Percentiles rank a stretch among this genome's conserved stretches.
phyloP scores from a whole-genome alignment of 2,797 vertebrate species.

The Rallus crepitans region DNA sequence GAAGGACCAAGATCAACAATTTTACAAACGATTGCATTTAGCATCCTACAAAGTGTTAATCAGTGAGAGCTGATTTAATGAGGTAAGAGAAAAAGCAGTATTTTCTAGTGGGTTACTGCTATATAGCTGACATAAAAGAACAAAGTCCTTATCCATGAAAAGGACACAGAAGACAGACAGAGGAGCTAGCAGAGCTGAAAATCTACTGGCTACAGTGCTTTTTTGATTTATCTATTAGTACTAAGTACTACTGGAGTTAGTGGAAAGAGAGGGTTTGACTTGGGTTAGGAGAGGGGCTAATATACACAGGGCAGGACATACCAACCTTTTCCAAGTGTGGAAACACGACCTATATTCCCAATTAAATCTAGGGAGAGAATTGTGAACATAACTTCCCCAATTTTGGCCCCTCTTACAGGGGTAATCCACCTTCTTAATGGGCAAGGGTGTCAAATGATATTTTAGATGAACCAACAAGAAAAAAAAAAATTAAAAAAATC shows the following conservation, averaged over 20 bases:
- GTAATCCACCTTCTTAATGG: slow-evolving; percentile 90
- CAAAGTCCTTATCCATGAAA: slow-evolving; percentile 76
- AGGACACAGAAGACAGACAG: slow-evolving; percentile 80
- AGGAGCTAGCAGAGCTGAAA: slow-evolving; percentile 84
- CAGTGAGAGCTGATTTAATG: slow-evolving; percentile 73
- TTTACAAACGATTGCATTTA: slow-evolving; percentile 62
- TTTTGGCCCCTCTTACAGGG: slow-evolving; percentile 88
- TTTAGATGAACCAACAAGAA: slow-evolving; percentile 84
- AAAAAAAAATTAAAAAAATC: slow-evolving; percentile 72
- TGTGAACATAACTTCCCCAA: slow-evolving; percentile 95
- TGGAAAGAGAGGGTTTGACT: slow-evolving; percentile 91
- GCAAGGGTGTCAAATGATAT: slow-evolving; percentile 85
- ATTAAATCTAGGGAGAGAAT: slow-evolving; percentile 99
- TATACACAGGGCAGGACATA: slow-evolving; percentile 99
- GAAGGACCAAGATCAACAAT: slow-evolving; percentile 67
- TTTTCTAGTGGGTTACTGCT: slow-evolving; percentile 75
- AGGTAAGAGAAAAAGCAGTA: slow-evolving; percentile 74
- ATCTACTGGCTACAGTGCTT: slow-evolving; percentile 85
- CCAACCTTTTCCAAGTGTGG: slow-evolving; percentile 99
- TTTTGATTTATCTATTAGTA: slow-evolving; percentile 85
- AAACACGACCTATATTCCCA: slow-evolving; percentile 99
- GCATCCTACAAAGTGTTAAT: slow-evolving; percentile 75
- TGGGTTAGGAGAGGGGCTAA: slow-evolving; percentile 98
- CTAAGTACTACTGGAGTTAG: slow-evolving; percentile 92
- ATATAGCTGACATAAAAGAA: slow-evolving; percentile 71